Base-by-base conservation (phyloP, 2,888 invertebrate genomes). In the Oscheius myriophilus region DNA sequence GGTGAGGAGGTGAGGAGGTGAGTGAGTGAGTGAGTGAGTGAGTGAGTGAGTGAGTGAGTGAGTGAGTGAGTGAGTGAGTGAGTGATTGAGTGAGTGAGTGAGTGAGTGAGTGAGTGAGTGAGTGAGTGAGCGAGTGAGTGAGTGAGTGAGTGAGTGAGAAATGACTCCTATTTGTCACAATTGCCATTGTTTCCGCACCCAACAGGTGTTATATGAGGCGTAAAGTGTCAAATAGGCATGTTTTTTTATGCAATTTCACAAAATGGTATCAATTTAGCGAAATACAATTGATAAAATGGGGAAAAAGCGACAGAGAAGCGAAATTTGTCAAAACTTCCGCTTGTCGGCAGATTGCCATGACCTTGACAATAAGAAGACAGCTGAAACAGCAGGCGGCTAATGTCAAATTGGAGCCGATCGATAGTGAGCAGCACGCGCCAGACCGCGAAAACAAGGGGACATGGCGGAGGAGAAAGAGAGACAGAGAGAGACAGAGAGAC, bases 391-490 rank as follows among this genome's bases (percentile, higher is more conserved):
- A 33, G 33, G 33, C 58, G 45, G 58, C 58, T 58, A 58, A 58
- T 58, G 58, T 45, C 58, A 58, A 58, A 58, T 58, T 58, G 58
- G 58, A 58, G 58, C 21, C 39, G 43, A 58, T 58, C 58, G 42
- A 58, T 58, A 43, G 58, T 43, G 58, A 58, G 58, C 58, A 58
- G 54, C 25, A 54, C 25, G 33, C 54, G 33, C 25, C 54, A 54
- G 53, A 33, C 26, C 4, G 53, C 23, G 53, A 54, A 54, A 33
- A 54, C 53, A 54, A 33, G 26, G 53, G 53, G 53, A 33, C n/a
- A 54, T 23, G 23, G 39, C 53, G 14, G 18, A 14, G 3, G 53
- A 33, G 53, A 12, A 12, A 23, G 11, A 26, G 25, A 33, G 53
- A 54, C 14, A 54, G 26, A 6, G 23, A 23, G 53, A 54, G 33